Percentiles rank a stretch among this genome's conserved stretches.
phyloP scores from a whole-genome alignment of 2,797 vertebrate species.

The Fringilla coelebs region DNA sequence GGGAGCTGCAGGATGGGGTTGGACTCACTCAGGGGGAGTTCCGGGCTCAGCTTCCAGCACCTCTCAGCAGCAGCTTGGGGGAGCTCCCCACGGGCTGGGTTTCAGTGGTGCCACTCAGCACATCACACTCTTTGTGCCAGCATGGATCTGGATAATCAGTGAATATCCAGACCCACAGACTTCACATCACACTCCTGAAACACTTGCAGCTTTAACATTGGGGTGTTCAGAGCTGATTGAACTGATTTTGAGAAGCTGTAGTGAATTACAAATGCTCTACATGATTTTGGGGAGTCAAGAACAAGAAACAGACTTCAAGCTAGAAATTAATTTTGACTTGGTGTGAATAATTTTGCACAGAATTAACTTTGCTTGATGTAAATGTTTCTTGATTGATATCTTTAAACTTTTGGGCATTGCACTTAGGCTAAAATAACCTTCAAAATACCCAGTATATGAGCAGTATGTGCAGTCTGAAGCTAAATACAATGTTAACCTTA shows the following conservation, averaged over 20 bases:
- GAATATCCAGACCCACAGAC: neutral
- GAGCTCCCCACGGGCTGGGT: fast-evolving
- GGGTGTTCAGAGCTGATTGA: neutral
- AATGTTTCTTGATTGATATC: neutral
- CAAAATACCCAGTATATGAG: neutral
- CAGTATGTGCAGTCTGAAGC: neutral
- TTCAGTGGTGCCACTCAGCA: neutral
- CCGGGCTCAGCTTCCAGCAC: neutral
- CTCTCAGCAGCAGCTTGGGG: neutral
- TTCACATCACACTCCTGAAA: neutral
- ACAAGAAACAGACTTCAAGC: neutral
- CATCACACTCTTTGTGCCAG: fast-evolving
- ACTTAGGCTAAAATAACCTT: neutral
- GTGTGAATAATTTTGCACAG: neutral
- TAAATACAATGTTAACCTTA: neutral
- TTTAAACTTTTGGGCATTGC: neutral
- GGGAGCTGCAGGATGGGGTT: neutral
- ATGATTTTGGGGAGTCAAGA: neutral
- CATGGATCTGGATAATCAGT: neutral
- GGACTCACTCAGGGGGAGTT: neutral
- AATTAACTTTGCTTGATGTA: neutral
- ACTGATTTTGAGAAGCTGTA: neutral
- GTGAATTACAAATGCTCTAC: neutral
- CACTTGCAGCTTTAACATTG: no score
- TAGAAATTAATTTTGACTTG: neutral